phyloP scores from a whole-genome alignment of 1,140 invertebrate species.

The Brevipalpus yothersi region DNA sequence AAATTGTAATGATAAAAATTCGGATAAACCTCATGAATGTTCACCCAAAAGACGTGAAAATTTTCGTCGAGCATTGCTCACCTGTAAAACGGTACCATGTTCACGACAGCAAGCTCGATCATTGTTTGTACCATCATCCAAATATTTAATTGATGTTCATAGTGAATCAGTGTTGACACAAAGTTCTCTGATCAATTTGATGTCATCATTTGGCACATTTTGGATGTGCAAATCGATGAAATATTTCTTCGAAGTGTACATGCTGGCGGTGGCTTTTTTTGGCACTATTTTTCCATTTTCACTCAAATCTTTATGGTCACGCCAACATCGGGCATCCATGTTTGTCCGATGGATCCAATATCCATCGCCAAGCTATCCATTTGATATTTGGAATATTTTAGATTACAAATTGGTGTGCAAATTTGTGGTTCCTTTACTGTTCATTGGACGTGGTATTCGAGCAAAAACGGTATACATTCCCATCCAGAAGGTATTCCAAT shows the following conservation, averaged over 20 bases:
- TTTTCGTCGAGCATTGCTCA: neutral
- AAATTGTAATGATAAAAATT: neutral
- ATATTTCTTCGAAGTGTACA: neutral
- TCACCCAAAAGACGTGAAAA: neutral
- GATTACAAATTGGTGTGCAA: neutral
- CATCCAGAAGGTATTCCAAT: neutral
- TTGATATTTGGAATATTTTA: neutral
- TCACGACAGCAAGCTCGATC: neutral
- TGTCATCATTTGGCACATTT: neutral
- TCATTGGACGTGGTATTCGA: neutral
- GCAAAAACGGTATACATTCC: neutral
- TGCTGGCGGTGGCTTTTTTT: neutral
- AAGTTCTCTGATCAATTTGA: neutral
- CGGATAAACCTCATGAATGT: neutral
- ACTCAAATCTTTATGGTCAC: neutral
- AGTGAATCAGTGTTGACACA: neutral
- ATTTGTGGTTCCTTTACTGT: neutral
- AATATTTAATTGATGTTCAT: neutral
- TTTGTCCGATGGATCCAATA: neutral
- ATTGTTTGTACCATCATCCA: neutral
- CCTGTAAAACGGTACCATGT: neutral
- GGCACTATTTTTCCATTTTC: neutral
- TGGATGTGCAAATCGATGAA: neutral
- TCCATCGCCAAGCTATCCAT: neutral
- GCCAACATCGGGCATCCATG: neutral